Conservation (phyloP, 2,888 invertebrate genomes). For the Chydorus sphaericus region DNA sequence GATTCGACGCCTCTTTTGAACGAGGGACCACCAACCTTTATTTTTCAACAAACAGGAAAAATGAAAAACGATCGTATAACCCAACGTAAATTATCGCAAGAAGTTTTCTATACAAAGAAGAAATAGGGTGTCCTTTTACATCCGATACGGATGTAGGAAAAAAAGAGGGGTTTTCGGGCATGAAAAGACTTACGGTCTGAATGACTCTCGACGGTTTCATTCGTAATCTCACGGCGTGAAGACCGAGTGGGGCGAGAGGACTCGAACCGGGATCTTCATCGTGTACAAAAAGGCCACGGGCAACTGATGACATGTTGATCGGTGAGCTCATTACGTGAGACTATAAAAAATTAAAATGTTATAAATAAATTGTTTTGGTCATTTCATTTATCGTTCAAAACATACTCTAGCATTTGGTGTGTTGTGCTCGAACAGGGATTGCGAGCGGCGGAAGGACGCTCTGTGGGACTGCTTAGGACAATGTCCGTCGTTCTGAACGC, state of each 20-base stretch:
- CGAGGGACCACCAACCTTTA: slow-evolving; percentile 4
- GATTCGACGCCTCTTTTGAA: slow-evolving; percentile 1
- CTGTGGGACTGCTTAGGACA: too few relatives aligned
- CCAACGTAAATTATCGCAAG: slow-evolving; percentile 2
- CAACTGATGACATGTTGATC: not conserved
- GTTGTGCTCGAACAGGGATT: not conserved
- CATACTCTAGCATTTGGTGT: not conserved
- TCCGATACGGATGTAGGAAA: not conserved
- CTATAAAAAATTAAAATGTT: not conserved
- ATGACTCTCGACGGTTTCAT: not conserved
- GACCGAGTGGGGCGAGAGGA: not conserved
- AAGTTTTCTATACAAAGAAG: not conserved
- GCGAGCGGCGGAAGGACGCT: not conserved
- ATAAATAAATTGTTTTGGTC: not conserved
- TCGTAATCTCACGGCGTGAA: slow-evolving; percentile 2
- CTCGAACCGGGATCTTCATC: slow-evolving; percentile 3
- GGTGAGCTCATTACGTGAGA: not conserved
- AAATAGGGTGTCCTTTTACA: not conserved
- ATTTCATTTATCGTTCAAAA: not conserved
- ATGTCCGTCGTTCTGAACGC: not conserved
- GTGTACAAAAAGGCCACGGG: not conserved
- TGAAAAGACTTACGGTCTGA: slow-evolving; percentile 4
- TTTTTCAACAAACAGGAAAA: too few relatives aligned
- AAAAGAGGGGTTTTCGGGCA: not conserved
- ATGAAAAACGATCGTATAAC: slow-evolving; percentile 1